A percentile compares a stretch with the other conserved stretches of the same genome.
phyloP scores from a whole-genome alignment of 2,797 vertebrate species.

The Sebastes vulpes region DNA sequence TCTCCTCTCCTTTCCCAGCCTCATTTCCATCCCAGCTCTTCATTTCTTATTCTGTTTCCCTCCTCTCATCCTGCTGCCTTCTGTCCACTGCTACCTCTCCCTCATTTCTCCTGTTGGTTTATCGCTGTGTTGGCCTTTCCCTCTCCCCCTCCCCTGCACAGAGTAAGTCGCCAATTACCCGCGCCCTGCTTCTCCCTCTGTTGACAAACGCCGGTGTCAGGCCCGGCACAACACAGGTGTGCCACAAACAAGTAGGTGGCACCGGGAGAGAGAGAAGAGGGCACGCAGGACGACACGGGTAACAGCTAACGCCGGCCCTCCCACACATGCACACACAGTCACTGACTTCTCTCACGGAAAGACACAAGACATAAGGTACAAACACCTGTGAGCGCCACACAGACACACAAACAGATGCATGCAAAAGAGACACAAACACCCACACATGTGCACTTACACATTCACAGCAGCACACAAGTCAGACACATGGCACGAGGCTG shows the following conservation, averaged over 20 bases:
- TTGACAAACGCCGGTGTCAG: constrained; percentile 81
- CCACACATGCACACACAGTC: constrained; percentile 53
- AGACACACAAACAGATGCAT: constrained; percentile 55
- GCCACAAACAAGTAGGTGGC: constrained; percentile 84
- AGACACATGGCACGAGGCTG: constrained; percentile 51
- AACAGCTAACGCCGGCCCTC: constrained; percentile 64
- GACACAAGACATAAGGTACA: constrained; percentile 67
- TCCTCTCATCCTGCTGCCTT: constrained; percentile 53
- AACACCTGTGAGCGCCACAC: constrained; percentile 65
- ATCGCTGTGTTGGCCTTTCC: constrained; percentile 30
- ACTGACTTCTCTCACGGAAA: constrained; percentile 18
- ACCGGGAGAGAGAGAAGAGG: constrained; percentile 65
- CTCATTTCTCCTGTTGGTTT: constrained; percentile 29
- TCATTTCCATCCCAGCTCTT: constrained; percentile 36
- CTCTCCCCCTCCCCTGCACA: constrained; percentile 12
- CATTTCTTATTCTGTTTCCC: constrained; percentile 48
- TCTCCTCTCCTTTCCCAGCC: constrained; percentile 7
- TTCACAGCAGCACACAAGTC: constrained; percentile 14
- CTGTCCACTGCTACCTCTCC: constrained; percentile 49
- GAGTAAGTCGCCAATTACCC: constrained; percentile 81
- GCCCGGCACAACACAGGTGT: constrained; percentile 65
- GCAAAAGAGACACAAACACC: constrained; percentile 37
- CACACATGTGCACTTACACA: constrained; percentile 36
- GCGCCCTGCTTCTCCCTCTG: constrained; percentile 71
- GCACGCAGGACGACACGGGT: constrained; percentile 52